phyloP scores from a whole-genome alignment of 2,888 invertebrate genomes.

The Beris chalybata region DNA sequence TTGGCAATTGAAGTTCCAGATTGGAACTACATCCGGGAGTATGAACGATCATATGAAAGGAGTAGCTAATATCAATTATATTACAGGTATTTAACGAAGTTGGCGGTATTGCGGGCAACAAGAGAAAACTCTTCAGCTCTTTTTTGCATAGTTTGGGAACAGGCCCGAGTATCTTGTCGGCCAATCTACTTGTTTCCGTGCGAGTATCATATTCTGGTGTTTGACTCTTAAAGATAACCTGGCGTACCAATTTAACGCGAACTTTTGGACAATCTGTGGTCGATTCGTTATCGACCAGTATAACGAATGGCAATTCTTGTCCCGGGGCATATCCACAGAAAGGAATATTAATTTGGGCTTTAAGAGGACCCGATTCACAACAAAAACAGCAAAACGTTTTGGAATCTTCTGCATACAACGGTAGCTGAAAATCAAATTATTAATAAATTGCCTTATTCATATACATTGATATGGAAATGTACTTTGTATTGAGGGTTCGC shows the following conservation, averaged over 20 bases:
- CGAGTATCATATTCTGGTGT: constrained; percentile 47
- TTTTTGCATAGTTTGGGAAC: constrained; percentile 64
- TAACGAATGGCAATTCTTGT: constrained; percentile 68
- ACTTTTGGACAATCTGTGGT: constrained; percentile 67
- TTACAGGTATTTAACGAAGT: constrained; percentile 71
- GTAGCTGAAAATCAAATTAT: constrained; percentile 58
- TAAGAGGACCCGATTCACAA: constrained; percentile 70
- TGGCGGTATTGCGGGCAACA: constrained; percentile 72
- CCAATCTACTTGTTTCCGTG: constrained; percentile 48
- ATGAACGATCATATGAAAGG: constrained; percentile 62
- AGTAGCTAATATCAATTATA: constrained; percentile 73
- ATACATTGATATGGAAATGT: constrained; percentile 22
- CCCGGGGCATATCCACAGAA: constrained; percentile 75
- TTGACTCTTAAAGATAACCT: constrained; percentile 51
- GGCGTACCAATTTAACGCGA: constrained; percentile 67
- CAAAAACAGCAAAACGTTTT: constrained; percentile 78
- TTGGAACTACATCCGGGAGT: constrained; percentile 65
- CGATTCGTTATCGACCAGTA: constrained; percentile 74
- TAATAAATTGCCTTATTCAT: not conserved
- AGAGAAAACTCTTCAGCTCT: constrained; percentile 64
- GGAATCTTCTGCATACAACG: constrained; percentile 67
- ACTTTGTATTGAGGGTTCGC: constrained; percentile 51
- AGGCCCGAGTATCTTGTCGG: constrained; percentile 59
- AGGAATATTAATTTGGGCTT: constrained; percentile 66
- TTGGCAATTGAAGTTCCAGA: constrained; percentile 63